Base-by-base conservation (phyloP, 2,113 vertebrate genomes). In the Periophthalmus modestus region DNA sequence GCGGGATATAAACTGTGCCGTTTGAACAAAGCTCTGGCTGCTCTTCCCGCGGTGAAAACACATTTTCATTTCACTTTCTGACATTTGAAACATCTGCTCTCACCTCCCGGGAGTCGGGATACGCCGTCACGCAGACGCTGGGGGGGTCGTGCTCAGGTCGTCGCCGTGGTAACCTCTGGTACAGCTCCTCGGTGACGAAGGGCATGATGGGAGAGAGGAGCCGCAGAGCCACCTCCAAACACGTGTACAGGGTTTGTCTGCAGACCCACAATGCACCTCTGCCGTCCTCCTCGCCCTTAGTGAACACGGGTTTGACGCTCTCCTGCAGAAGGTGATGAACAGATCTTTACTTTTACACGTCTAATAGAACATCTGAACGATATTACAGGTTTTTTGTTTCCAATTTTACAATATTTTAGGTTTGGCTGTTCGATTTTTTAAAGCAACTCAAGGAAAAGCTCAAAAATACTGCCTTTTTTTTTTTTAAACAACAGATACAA, bases 191-290 rank as follows among this genome's bases (percentile, higher is more conserved):
- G 0, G 92, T 91, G 87, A 97, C 94, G 0, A 96, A 97, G 14
- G 96, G 96, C 96, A 97, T 97, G 74, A 97, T 55, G 18, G 96
- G 96, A 2, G 95, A 91, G 3, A 97, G 93, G 2, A 97, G 94
- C 24, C 96, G 92, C 55, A 97, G 92, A 11, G 95, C 95, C 0
- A 92, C 90, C 0, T 97, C 96, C 79, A 97, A 84, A 82, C 96
- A 96, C 54, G 95, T 96, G 85, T 96, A 97, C 43, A 97, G 93
- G 0, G 94, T 95, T 83, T 96, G 93, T 66, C 94, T 93, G 83
- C 95, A 95, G 2, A 93, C 86, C 4, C 80, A 74, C 0, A 89
- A 91, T 0, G 81, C 91, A 80, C 70, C 89, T 81, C 4, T 68
- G 46, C n/a, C 6, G 68, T 91, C 90, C 10, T 79, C 85, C 12